Evolutionary conservation across 2,888 invertebrate species (phyloP), one percentile per base, ranked within the genome.

Genomic region (Ichneumoninae sp.): DNA sequence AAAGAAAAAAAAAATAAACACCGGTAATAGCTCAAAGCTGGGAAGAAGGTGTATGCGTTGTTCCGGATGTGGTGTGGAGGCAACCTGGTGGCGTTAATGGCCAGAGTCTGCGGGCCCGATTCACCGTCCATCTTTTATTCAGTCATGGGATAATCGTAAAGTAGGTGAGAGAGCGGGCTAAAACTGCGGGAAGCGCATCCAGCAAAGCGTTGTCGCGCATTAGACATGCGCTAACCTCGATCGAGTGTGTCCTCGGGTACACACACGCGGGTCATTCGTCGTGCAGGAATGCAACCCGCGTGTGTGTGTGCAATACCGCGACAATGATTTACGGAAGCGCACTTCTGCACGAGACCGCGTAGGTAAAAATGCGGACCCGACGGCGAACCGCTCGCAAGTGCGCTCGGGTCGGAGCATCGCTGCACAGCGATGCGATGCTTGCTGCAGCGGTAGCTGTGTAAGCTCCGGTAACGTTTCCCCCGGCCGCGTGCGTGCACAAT

Each of bases 191-290:
- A 62, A 30, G 82, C 54, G 68, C 72, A 77, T 81, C 66, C 52
- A 26, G 36, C 68, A 57, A 30, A 77, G 72, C 72, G 80, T 86
- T 84, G 87, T 87, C 88, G 89, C 89, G 88, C 90, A 91, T 90
- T 90, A 91, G 90, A 91, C 90, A 91, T 91, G 90, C 91, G 89
- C 90, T 92, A 93, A 92, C 92, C 93, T 92, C 92, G 90, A 92
- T 92, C 87, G 89, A 89, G 82, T 65, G 69, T 50, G 66, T 79
- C 13, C 60, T 62, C 40, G 19, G 13, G 19, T 40, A 66, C 30
- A 62, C 62, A 33, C 33, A 62, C 33, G 62, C 13, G 33, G 30
- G 30, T 16, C 26, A 16, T 7, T 30, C 30, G 62, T 6, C 8
- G 10, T 13, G 10, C 57, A 10, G 22, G 22, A 22, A 57, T 47